A percentile compares a stretch with the other conserved stretches of the same genome.
Evolutionary conservation across 2,113 vertebrate species (phyloP).

Genomic region (Cheirogaleus medius): DNA sequence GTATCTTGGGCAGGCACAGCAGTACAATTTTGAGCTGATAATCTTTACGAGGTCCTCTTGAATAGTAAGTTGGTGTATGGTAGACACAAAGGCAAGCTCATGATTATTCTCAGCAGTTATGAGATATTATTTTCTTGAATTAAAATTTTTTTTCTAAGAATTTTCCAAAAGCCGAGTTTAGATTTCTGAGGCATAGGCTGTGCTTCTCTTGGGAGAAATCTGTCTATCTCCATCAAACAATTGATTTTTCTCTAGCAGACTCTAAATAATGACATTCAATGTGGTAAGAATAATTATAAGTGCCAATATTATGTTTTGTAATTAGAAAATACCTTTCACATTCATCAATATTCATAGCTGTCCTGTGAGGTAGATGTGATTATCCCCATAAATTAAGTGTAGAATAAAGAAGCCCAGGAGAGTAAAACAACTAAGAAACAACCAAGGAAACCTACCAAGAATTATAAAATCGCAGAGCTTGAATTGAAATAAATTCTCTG

Average conservation of each 20-base stretch:
- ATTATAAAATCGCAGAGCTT: neutral
- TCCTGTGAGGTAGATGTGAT: neutral
- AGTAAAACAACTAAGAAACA: neutral
- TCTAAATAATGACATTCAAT: neutral
- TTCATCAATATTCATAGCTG: neutral
- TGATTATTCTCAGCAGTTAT: neutral
- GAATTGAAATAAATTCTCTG: neutral
- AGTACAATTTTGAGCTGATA: neutral
- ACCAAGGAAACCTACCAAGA: neutral
- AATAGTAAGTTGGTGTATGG: neutral
- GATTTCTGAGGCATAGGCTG: neutral
- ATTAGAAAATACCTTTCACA: conserved; percentile 4
- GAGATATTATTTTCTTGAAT: neutral
- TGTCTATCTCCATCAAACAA: neutral
- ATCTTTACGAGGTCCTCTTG: neutral
- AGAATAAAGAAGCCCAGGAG: neutral
- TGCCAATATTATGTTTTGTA: neutral
- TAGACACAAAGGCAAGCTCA: neutral
- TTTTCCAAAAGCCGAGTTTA: neutral
- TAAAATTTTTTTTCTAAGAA: neutral
- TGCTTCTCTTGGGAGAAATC: neutral
- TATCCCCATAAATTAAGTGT: neutral
- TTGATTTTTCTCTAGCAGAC: neutral
- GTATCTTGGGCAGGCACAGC: neutral
- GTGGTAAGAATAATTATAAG: neutral